Percentiles rank a stretch among this genome's conserved stretches.
Conservation (phyloP, 1,140 invertebrate species). For the Holcopasites calliopsidis region DNA sequence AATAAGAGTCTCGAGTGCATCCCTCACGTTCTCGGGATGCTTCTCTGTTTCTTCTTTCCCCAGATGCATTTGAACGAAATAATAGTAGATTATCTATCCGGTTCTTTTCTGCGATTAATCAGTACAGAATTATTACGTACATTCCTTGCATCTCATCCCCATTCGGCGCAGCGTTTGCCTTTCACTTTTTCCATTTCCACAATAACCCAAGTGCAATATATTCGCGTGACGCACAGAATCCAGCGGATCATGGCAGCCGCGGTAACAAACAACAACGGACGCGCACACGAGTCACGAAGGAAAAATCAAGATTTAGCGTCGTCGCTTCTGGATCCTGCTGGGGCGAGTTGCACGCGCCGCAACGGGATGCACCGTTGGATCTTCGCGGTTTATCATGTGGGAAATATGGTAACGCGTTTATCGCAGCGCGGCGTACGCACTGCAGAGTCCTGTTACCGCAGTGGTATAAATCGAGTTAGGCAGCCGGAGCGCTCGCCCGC, state of each 20-base stretch:
- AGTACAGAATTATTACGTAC: too few relatives aligned
- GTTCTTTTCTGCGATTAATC: too few relatives aligned
- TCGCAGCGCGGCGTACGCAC: constrained; percentile 37
- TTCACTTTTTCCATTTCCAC: too few relatives aligned
- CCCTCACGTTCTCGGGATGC: too few relatives aligned
- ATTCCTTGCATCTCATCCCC: too few relatives aligned
- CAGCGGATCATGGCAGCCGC: too few relatives aligned
- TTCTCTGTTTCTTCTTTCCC: too few relatives aligned
- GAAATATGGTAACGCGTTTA: constrained; percentile 60
- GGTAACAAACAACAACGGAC: background rate
- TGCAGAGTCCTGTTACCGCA: constrained; percentile 30
- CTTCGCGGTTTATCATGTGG: constrained; percentile 53
- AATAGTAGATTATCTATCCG: too few relatives aligned
- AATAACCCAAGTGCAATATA: too few relatives aligned
- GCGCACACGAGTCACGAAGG: background rate
- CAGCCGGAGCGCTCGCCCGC: background rate
- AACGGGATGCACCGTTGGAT: constrained; percentile 15
- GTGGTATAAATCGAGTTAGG: constrained; percentile 57
- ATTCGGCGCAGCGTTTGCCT: too few relatives aligned
- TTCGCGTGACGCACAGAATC: too few relatives aligned
- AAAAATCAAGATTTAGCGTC: constrained; percentile 22
- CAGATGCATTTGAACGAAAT: too few relatives aligned
- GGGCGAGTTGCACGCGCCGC: background rate
- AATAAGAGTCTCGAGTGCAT: constrained; percentile 60
- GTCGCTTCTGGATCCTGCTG: background rate